Conservation (phyloP, 2,113 vertebrate species). For the Misgurnus mizolepis region DNA sequence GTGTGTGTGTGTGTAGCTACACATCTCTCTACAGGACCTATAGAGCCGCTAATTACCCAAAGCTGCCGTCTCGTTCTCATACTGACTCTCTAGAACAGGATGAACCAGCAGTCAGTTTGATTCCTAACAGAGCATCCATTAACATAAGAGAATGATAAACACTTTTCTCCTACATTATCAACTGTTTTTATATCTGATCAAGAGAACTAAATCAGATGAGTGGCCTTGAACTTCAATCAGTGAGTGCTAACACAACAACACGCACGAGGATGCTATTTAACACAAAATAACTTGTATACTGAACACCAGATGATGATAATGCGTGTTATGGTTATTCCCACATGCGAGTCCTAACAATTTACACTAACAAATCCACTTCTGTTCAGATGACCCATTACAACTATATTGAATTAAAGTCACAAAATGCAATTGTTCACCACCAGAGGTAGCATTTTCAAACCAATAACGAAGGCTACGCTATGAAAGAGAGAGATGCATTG, state of each 20-base stretch:
- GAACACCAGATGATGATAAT: too few relatives aligned
- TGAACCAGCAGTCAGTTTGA: conserved; percentile 1
- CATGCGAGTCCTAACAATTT: too few relatives aligned
- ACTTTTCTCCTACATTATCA: conserved; percentile 17
- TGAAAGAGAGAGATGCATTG: too few relatives aligned
- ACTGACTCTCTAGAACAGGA: conserved; percentile 1
- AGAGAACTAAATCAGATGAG: conserved; percentile 3
- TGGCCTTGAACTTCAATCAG: neutral
- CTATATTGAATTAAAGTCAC: too few relatives aligned
- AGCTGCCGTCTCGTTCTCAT: neutral
- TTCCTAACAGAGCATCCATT: conserved; percentile 24
- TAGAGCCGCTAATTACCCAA: conserved; percentile 1
- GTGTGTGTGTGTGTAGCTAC: neutral
- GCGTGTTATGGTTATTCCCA: too few relatives aligned
- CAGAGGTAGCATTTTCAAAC: too few relatives aligned
- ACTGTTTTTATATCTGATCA: conserved; percentile 27
- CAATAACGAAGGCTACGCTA: too few relatives aligned
- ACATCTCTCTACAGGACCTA: conserved; percentile 18
- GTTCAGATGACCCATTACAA: too few relatives aligned
- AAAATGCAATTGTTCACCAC: too few relatives aligned
- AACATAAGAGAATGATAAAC: conserved; percentile 40
- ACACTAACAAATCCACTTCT: too few relatives aligned
- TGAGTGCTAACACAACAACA: neutral
- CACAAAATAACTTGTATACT: too few relatives aligned
- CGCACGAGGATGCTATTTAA: neutral